Percentiles rank a stretch among this genome's conserved stretches.
Conservation (phyloP, 1,140 invertebrate genomes). For the Pogonognathellus flavescens region DNA sequence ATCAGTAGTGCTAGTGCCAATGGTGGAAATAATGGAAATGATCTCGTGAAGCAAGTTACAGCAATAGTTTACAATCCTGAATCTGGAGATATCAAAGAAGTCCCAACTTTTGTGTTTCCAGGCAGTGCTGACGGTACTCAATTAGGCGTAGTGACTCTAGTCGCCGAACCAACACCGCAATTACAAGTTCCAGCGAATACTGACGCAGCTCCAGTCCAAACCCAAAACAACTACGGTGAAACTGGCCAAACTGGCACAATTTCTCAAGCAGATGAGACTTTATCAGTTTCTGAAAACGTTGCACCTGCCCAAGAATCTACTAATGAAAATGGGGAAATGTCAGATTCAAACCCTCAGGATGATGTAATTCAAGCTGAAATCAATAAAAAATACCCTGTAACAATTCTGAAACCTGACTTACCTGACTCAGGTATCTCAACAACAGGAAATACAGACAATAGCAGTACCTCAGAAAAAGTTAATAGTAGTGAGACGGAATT, state of each 20-base stretch:
- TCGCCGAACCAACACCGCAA: neutral
- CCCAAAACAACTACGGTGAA: neutral
- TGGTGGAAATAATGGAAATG: neutral
- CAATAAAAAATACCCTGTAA: conserved; percentile 21
- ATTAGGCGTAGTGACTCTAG: neutral
- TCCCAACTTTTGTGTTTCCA: neutral
- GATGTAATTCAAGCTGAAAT: neutral
- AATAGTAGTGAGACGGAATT: too few species aligned
- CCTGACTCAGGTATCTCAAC: neutral
- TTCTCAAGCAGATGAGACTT: neutral
- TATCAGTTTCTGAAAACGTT: neutral
- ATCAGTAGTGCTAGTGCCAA: neutral
- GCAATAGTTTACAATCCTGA: conserved; percentile 12
- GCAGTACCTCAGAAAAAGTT: neutral
- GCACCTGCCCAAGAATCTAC: neutral
- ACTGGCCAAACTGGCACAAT: too few species aligned
- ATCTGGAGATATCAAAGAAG: neutral
- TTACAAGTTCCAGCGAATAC: neutral
- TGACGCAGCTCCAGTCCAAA: neutral
- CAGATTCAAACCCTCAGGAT: neutral
- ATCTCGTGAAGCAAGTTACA: neutral
- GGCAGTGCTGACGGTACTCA: neutral
- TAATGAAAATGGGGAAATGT: too few species aligned
- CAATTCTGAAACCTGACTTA: neutral
- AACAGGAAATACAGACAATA: neutral